phyloP scores from a whole-genome alignment of 1,140 invertebrate species.

The Pemphigus obesinymphae region DNA sequence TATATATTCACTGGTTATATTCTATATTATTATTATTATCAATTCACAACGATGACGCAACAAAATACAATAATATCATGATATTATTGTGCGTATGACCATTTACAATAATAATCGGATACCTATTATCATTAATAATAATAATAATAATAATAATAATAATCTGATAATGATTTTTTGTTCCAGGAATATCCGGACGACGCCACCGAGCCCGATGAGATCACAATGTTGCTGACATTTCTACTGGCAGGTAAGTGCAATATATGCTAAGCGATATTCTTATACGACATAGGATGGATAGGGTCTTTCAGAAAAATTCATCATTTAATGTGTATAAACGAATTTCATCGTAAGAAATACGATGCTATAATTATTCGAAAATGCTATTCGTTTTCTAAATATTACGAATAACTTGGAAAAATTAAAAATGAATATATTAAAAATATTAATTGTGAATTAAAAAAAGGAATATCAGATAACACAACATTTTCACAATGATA shows the following conservation, averaged over 20 bases:
- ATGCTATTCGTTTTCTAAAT: too few relatives aligned
- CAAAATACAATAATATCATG: not conserved
- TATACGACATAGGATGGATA: too few relatives aligned
- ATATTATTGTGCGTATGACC: not conserved
- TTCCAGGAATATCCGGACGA: constrained; percentile 35
- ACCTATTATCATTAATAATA: not conserved
- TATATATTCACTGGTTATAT: not conserved
- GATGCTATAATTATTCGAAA: too few relatives aligned
- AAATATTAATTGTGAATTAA: too few relatives aligned
- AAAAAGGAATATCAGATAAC: too few relatives aligned
- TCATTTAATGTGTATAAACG: too few relatives aligned
- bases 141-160: not conserved
- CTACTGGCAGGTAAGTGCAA: constrained; percentile 29
- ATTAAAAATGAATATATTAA: too few relatives aligned
- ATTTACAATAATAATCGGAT: not conserved
- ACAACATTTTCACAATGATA: too few relatives aligned
- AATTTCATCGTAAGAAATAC: too few relatives aligned
- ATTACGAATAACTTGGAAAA: too few relatives aligned
- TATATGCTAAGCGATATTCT: too few relatives aligned
- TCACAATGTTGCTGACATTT: constrained; percentile 40
- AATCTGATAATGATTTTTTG: not conserved
- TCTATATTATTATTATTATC: not conserved
- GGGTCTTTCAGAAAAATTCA: too few relatives aligned
- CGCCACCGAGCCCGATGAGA: constrained; percentile 26
- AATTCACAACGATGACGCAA: not conserved